Percentiles rank a stretch among this genome's conserved stretches.
phyloP scores from a whole-genome alignment of 2,797 vertebrate genomes.

The Oreortyx pictus region DNA sequence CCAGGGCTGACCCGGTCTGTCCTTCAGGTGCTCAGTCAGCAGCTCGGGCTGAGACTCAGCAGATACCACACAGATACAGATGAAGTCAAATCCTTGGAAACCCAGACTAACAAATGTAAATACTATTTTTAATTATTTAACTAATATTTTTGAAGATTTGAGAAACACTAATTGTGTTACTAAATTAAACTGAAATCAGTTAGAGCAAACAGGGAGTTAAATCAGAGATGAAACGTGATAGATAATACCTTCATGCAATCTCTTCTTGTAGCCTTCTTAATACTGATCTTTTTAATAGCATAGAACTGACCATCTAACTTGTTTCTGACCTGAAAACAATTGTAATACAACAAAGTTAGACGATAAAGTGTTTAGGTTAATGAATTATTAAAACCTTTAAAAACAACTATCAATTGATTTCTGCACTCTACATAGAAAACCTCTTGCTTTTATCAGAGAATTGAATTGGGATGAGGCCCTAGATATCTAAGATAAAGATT shows the following conservation, averaged over 20 bases:
- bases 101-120: not conserved
- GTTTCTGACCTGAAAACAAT: constrained; percentile 89
- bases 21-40: too few species aligned
- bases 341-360: not conserved
- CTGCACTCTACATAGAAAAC: not conserved
- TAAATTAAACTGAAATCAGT: not conserved
- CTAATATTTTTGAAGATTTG: not conserved
- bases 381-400: not conserved
- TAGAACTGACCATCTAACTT: constrained; percentile 95
- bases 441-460: not conserved
- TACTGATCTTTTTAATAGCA: constrained; percentile 97
- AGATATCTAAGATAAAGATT: not conserved
- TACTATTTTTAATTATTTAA: not conserved
- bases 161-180: not conserved
- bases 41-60: too few species aligned
- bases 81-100: not conserved
- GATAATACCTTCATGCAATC: constrained; percentile 93
- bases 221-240: not conserved
- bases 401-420: not conserved
- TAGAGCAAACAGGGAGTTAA: not conserved
- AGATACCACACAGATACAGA: not conserved
- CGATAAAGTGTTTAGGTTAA: not conserved
- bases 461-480: not conserved
- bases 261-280: constrained; percentile 90
- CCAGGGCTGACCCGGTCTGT: too few species aligned